Conservation (phyloP, 2,888 invertebrate genomes). For the Polydrusus pterygomalis region DNA sequence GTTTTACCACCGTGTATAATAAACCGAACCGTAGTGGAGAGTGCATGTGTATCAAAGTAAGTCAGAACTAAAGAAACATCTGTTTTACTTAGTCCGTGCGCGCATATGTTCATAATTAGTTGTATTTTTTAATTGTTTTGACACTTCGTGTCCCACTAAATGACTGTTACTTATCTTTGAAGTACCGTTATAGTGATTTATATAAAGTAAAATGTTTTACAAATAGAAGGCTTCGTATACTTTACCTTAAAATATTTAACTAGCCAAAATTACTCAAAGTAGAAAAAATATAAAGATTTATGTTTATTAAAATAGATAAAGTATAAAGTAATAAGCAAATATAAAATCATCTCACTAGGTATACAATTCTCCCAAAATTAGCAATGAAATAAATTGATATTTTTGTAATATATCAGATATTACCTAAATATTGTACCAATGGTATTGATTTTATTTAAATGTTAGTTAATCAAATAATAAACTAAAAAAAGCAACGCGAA, state of each 20-base stretch:
- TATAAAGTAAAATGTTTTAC: slow-evolving; percentile 42
- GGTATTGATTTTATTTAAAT: no score
- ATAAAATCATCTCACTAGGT: no score
- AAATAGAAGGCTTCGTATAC: slow-evolving; percentile 35
- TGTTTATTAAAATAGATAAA: no score
- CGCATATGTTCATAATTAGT: slow-evolving; percentile 65
- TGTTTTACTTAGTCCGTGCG: slow-evolving; percentile 57
- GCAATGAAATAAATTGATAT: no score
- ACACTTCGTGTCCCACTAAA: slow-evolving; percentile 57
- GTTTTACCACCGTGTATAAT: background rate
- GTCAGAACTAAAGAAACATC: slow-evolving; percentile 58
- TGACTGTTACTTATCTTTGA: slow-evolving; percentile 53
- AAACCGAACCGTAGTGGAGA: background rate
- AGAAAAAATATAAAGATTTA: background rate
- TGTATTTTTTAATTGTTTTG: slow-evolving; percentile 62
- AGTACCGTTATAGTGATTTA: slow-evolving; percentile 43
- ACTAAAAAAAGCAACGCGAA: no score
- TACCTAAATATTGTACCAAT: no score
- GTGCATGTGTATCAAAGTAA: slow-evolving; percentile 1
- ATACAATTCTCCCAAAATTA: no score
- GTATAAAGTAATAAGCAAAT: no score
- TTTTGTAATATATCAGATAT: no score
- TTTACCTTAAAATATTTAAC: background rate
- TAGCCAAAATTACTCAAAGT: background rate
- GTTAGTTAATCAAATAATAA: no score